Evolutionary conservation across 2,113 vertebrate species (phyloP), one percentile per base, ranked within the genome.

Genomic region (Aviceda subcristata): DNA sequence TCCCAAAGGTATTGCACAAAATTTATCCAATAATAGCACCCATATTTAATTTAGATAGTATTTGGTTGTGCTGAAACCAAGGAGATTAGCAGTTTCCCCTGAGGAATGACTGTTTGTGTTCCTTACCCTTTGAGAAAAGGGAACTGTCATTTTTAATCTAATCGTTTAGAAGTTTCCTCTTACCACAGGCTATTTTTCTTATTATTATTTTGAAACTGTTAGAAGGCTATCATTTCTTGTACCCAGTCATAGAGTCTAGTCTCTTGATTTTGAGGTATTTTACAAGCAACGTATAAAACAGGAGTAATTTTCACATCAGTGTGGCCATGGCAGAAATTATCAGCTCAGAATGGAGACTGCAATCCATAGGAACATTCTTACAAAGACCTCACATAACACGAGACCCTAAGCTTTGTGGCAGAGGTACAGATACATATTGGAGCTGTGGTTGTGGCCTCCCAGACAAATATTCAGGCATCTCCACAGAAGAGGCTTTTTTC

Each of bases 81-180:
- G 80, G 66, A 92, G 73, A 53, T 84, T 43, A 89, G n/a, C 21
- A 34, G 32, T 78, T 97, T 90, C 53, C 41, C 30, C 16, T 59
- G 38, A 62, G 77, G 62, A 83, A 79, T 91, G 66, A 30, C 53
- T 79, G 60, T 57, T 93, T 1, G 1, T 68, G 22, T 80, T 92
- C 81, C 77, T 83, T 83, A 69, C 15, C 62, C 90, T 82, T 88
- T 41, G 72, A 91, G 69, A 50, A 84, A 91, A 68, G 56, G 36
- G 69, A 87, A 87, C 89, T 95, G 86, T 82, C 76, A 69, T 60
- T 87, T 91, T 94, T 75, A 85, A 91, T 95, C 43, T 81, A 45
- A 85, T 95, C 66, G 46, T 51, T 79, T 75, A 66, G 48, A 94
- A 69, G 41, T 87, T 81, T 86, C 39, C 9, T 84, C 38, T 88